A percentile compares a stretch with the other conserved stretches of the same genome.
These are phyloP conservation scores for Turdus rufiventris DNA, from an alignment of 2,113 vertebrate species.

Conservation along the genomic window DNA sequence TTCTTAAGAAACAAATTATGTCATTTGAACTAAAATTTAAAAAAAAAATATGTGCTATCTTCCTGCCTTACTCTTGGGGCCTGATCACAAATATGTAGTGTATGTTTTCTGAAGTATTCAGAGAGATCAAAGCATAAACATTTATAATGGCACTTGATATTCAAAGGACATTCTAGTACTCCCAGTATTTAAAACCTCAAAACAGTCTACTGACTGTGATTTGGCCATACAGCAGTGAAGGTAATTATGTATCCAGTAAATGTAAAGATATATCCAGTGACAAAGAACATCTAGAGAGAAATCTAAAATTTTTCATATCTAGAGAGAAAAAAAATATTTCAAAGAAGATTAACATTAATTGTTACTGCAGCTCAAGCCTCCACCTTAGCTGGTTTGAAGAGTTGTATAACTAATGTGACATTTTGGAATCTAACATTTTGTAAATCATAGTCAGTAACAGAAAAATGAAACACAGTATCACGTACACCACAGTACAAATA, in stretches of 20 bases:
- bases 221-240: not conserved
- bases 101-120: not conserved
- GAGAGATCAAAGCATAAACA: not conserved
- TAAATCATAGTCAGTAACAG: not conserved
- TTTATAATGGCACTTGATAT: not conserved
- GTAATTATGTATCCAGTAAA: not conserved
- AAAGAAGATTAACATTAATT: not conserved
- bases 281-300: not conserved
- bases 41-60: not conserved
- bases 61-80: not conserved
- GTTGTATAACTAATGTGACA: not conserved
- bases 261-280: not conserved
- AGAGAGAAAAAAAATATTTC: not conserved
- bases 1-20: not conserved
- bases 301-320: not conserved
- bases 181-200: not conserved
- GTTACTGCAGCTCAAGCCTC: not conserved
- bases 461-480: not conserved
- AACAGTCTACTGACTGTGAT: not conserved
- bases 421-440: not conserved
- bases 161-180: not conserved
- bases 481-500: rapidly evolving
- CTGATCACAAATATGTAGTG: not conserved
- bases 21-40: not conserved
- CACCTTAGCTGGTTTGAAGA: not conserved